These are phyloP conservation scores for Pachyrhynchus sulphureomaculatus DNA, from an alignment of 1,140 invertebrate species.

Conservation along the genomic window DNA sequence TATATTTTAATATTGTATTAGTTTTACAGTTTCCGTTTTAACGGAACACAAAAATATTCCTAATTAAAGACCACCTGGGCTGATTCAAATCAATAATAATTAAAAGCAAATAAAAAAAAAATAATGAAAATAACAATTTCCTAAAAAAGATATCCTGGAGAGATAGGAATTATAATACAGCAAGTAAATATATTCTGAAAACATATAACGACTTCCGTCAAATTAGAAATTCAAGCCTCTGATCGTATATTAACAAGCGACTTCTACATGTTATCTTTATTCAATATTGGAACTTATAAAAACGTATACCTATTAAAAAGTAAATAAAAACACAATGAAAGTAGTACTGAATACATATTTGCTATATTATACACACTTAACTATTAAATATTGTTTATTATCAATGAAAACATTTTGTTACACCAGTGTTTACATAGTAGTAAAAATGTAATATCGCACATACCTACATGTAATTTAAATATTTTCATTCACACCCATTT, in stretches of 20 bases:
- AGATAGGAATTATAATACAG: background rate
- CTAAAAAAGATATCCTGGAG: background rate
- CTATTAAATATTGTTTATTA: too few relatives aligned
- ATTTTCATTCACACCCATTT: too few relatives aligned
- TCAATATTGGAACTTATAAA: background rate
- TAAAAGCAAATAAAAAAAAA: too few relatives aligned
- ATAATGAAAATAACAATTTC: background rate
- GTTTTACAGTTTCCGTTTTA: too few relatives aligned
- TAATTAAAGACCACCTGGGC: too few relatives aligned
- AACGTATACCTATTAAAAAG: background rate
- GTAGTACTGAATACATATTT: background rate
- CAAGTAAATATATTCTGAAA: slow-evolving; percentile 1
- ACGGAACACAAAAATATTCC: too few relatives aligned
- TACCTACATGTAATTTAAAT: too few relatives aligned
- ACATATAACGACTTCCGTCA: slow-evolving; percentile 1
- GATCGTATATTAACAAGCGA: background rate
- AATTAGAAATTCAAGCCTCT: slow-evolving; percentile 2
- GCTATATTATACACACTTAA: background rate
- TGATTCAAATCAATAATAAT: too few relatives aligned
- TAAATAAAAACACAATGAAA: slow-evolving; percentile 2
- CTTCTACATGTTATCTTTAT: background rate
- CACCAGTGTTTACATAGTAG: too few relatives aligned
- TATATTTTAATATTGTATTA: too few relatives aligned
- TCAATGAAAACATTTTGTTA: too few relatives aligned
- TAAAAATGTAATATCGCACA: too few relatives aligned